Conservation (phyloP, 2,113 vertebrate species). For the Sander vitreus region DNA sequence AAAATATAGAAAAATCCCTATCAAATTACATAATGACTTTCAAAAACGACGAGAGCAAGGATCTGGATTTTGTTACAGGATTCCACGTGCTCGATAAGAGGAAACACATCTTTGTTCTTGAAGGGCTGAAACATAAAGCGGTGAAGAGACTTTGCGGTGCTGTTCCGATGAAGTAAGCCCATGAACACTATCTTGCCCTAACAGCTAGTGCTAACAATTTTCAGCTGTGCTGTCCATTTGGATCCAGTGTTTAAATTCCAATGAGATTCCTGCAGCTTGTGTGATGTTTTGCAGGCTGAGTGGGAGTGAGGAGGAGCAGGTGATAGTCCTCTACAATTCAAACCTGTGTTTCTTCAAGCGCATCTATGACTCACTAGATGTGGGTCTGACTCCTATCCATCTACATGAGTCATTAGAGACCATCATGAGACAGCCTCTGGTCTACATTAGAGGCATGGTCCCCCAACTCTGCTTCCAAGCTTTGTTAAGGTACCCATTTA, state of each 20-base stretch:
- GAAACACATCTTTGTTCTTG: conserved; percentile 87
- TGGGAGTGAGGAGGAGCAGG: conserved; percentile 50
- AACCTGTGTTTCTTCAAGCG: conserved; percentile 82
- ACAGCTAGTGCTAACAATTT: conserved; percentile 28
- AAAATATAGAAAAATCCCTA: conserved; percentile 65
- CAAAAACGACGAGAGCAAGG: conserved; percentile 57
- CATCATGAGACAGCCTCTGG: conserved; percentile 72
- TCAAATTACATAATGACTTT: conserved; percentile 70
- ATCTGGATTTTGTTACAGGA: conserved; percentile 87
- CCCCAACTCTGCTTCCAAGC: conserved; percentile 83
- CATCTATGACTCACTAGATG: conserved; percentile 84
- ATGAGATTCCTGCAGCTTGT: conserved; percentile 1
- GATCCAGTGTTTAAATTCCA: conserved; percentile 41
- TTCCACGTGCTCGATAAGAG: conserved; percentile 87
- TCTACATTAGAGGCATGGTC: conserved; percentile 82
- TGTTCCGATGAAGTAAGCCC: conserved; percentile 72
- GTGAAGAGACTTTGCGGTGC: conserved; percentile 85
- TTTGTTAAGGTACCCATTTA: conserved; percentile 81
- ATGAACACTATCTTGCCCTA: not conserved
- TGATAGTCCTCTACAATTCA: conserved; percentile 86
- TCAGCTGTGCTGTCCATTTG: conserved; percentile 50
- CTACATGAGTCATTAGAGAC: conserved; percentile 78
- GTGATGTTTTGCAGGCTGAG: conserved; percentile 76
- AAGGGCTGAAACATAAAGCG: conserved; percentile 87
- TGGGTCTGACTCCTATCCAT: conserved; percentile 78